phyloP scores from a whole-genome alignment of 2,797 vertebrate genomes.

The Champsocephalus esox region DNA sequence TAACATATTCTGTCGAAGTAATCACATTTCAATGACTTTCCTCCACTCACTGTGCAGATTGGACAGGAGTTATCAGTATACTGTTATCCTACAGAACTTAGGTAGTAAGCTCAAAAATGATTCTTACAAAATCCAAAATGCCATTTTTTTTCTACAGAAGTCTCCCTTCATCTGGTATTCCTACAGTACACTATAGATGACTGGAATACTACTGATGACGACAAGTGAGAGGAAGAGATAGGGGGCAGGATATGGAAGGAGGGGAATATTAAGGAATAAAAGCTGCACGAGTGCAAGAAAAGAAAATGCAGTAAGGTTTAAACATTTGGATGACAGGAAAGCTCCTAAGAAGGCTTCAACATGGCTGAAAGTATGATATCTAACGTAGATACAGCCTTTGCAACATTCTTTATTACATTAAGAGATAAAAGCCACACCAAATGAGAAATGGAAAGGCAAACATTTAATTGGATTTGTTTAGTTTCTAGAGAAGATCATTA shows the following conservation, averaged over 20 bases:
- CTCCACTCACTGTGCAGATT: conserved; percentile 9
- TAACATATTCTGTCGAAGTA: conserved; percentile 15
- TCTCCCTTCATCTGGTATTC: background rate
- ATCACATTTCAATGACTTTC: conserved; percentile 33
- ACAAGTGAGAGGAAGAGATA: conserved; percentile 18
- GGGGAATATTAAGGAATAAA: conserved; percentile 6
- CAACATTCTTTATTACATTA: background rate
- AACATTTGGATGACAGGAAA: background rate
- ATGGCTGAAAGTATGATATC: background rate
- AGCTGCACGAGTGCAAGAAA: conserved; percentile 3
- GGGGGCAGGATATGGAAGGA: conserved; percentile 1
- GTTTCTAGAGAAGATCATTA: background rate
- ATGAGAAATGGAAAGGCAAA: background rate
- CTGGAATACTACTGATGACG: conserved; percentile 44
- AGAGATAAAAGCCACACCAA: background rate
- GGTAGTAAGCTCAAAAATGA: background rate
- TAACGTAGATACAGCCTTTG: background rate
- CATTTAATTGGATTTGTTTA: background rate
- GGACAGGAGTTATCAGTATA: background rate
- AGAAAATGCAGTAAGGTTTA: background rate
- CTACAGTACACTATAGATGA: conserved; percentile 2
- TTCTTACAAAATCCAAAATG: background rate
- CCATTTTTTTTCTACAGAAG: background rate
- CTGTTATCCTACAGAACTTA: too few relatives aligned
- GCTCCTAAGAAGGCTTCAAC: background rate